These are phyloP conservation scores for Ceratina australensis DNA, from an alignment of 1,140 invertebrate genomes.

Conservation along the genomic window DNA sequence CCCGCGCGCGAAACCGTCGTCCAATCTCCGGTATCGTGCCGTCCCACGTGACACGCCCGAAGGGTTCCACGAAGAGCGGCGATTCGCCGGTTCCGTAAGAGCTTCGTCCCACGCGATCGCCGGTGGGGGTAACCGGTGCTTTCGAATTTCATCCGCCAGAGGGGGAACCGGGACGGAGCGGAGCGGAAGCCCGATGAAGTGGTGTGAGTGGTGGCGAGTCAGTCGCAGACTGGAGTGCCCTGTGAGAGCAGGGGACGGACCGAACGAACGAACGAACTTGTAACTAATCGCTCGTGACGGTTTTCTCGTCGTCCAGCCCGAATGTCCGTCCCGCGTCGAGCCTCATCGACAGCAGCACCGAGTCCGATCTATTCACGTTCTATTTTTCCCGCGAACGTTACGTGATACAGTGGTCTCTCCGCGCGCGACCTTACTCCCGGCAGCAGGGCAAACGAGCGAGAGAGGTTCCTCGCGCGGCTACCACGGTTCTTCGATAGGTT, in stretches of 20 bases:
- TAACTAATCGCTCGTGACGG: conserved; percentile 61
- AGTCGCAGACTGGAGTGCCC: conserved; percentile 80
- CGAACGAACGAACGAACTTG: conserved; percentile 66
- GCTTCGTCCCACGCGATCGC: conserved; percentile 23
- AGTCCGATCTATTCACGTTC: not conserved
- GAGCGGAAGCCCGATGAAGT: conserved; percentile 74
- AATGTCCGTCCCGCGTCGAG: conserved; percentile 50
- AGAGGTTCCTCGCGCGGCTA: no score
- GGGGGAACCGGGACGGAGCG: conserved; percentile 69
- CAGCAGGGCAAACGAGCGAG: no score
- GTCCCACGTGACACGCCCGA: conserved; percentile 22
- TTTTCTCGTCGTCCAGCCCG: conserved; percentile 56
- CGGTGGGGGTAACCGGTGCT: conserved; percentile 65
- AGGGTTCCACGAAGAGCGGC: not conserved
- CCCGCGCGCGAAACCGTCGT: conserved; percentile 35
- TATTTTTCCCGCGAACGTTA: conserved; percentile 23
- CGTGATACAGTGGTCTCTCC: conserved; percentile 12
- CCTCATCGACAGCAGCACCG: conserved; percentile 2
- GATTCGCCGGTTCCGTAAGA: conserved; percentile 48
- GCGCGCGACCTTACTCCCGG: no score
- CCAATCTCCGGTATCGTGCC: conserved; percentile 43
- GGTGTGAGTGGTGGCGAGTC: conserved; percentile 78
- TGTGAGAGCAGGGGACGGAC: conserved; percentile 79
- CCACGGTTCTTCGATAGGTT: no score
- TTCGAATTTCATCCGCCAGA: conserved; percentile 74